Conservation (phyloP, 2,888 invertebrate species). For the Drosophila paracracens region DNA sequence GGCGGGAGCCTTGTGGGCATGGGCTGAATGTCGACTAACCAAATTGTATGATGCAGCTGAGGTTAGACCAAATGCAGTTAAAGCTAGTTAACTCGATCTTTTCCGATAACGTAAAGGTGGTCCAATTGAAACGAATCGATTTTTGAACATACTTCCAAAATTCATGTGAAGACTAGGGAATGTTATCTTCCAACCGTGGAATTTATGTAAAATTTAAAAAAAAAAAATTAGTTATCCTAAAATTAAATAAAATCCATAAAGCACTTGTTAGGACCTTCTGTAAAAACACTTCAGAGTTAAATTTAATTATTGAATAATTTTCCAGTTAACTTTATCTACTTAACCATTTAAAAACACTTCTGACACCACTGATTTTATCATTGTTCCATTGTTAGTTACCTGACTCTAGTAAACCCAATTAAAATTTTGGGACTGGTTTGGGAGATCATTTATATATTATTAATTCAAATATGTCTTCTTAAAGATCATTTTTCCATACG, state of each 20-base stretch:
- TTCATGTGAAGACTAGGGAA: background rate
- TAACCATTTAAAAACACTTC: background rate
- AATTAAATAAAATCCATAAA: background rate
- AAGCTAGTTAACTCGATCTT: slow-evolving; percentile 7
- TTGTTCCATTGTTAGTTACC: background rate
- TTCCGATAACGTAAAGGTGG: background rate
- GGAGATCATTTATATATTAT: background rate
- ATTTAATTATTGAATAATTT: background rate
- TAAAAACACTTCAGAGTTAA: background rate
- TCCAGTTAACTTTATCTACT: background rate
- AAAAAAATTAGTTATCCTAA: accelerated
- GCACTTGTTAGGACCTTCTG: background rate
- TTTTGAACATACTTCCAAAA: background rate
- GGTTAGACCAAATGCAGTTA: slow-evolving; percentile 12
- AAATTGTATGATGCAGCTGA: slow-evolving; percentile 29
- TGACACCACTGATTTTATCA: background rate
- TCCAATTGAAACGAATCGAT: background rate
- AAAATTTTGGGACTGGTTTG: background rate
- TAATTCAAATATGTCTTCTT: background rate
- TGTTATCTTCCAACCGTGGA: background rate
- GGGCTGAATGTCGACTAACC: slow-evolving; percentile 4
- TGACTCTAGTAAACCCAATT: background rate
- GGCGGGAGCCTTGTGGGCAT: background rate
- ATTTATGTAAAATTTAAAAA: background rate
- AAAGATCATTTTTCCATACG: background rate